Base-by-base conservation (phyloP, 2,113 vertebrate species). In the Ameiurus melas region DNA sequence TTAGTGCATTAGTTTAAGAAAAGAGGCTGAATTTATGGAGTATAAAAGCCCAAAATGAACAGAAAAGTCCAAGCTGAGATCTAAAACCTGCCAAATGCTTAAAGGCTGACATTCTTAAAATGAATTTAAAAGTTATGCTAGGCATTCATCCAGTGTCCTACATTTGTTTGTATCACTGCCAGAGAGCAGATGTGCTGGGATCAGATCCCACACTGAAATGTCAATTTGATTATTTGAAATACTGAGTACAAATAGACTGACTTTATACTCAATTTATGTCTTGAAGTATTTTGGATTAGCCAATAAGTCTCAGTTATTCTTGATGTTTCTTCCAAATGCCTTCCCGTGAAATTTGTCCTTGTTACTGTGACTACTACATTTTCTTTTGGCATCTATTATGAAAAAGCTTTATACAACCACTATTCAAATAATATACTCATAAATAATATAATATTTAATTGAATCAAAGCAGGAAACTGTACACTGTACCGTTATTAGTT, bases 1-100 rank as follows among this genome's bases (percentile, higher is more conserved):
- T 88, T 91, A 88, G 75, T 94, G 92, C 93, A 94, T 95, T 94
- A 93, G 91, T 87, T 89, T 90, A 88, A 89, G 84, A 89, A 85
- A 16, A 92, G 90, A 92, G 80, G 90, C 89, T 83, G 88, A 79
- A 90, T 86, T 89, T 90, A 92, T 91, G 91, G 85, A 87, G 88
- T 78, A 90, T 89, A 88, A 43, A 87, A 86, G 53, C 39, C 39
- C 17, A 82, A 68, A 70, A 87, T 71, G 66, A 86, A 87, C 47
- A 82, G 64, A 71, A 87, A 87, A 81, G 62, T 43, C 30, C 66
- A 3, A 73, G 66, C 25, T 75, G 33, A 87, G 27, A 22, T 22
- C 39, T 83, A 10, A n/a, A 12, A 60, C 57, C 68, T 62, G 39
- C 81, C 68, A 88, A 83, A 58, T 82, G 36, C 53, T 73, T 53